phyloP scores from a whole-genome alignment of 2,888 invertebrate species.

The Dynastes tityus region DNA sequence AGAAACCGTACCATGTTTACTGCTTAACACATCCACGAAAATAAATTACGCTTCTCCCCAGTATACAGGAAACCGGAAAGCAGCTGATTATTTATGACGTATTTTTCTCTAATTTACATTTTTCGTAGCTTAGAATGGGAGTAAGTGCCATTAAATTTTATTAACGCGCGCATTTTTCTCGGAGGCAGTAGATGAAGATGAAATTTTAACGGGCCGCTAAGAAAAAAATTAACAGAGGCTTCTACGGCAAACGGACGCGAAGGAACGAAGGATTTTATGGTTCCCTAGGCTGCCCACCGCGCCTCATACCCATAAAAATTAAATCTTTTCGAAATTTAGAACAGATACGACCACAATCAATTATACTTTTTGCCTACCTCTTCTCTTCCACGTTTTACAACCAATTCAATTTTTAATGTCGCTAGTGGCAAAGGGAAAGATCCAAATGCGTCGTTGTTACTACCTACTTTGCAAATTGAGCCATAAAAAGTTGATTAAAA shows the following conservation, averaged over 20 bases:
- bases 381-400: conserved; percentile 15
- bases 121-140: conserved; percentile 67
- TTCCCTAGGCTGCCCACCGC: conserved; percentile 46
- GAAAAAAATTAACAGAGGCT: conserved; percentile 60
- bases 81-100: conserved; percentile 69
- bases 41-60: conserved; percentile 64
- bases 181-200: conserved; percentile 60
- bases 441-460: too few species aligned
- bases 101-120: conserved; percentile 70
- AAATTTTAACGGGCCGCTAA: conserved; percentile 59
- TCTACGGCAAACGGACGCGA: conserved; percentile 54
- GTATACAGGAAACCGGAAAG: conserved; percentile 68
- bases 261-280: conserved; percentile 57
- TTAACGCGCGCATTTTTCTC: conserved; percentile 64
- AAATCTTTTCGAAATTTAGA: conserved; percentile 46
- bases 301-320: conserved; percentile 48
- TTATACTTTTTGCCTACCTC: conserved; percentile 25
- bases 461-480: too few species aligned
- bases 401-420: not conserved
- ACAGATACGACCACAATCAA: conserved; percentile 42
- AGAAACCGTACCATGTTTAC: conserved; percentile 60
- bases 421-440: too few species aligned
- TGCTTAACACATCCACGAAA: conserved; percentile 68
- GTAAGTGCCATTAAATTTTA: conserved; percentile 68
- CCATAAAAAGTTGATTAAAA: too few species aligned